phyloP scores from a whole-genome alignment of 2,113 vertebrate genomes.

The Chaetorhynchus papuensis region DNA sequence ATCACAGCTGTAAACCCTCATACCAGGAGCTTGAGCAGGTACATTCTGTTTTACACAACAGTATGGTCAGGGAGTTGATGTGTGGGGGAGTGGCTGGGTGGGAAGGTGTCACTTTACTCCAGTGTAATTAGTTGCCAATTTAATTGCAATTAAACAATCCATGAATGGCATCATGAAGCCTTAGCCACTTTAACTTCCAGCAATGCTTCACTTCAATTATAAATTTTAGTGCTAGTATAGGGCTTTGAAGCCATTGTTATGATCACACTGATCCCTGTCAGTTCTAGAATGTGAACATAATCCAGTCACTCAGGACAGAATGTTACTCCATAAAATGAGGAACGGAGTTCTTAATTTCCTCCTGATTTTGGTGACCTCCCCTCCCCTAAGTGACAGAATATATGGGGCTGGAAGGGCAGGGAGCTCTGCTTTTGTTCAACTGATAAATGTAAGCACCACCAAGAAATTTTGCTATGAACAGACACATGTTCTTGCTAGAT shows the following conservation, averaged over 20 bases:
- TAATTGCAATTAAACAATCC: neutral
- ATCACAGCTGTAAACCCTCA: conserved; percentile 73
- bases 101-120: neutral
- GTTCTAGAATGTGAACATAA: neutral
- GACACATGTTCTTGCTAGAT: neutral
- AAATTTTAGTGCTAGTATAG: neutral
- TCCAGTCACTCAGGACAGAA: neutral
- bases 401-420: fast-evolving
- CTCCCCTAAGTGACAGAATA: neutral
- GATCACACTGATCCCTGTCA: neutral
- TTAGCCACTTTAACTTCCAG: neutral
- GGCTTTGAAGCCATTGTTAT: neutral
- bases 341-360: neutral
- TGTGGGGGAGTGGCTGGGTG: neutral
- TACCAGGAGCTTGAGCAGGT: conserved; percentile 86
- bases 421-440: neutral
- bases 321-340: neutral
- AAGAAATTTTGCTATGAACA: neutral
- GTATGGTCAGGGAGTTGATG: neutral
- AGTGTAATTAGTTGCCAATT: neutral
- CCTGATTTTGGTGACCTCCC: neutral
- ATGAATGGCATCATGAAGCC: neutral
- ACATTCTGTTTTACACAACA: neutral
- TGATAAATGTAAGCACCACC: neutral
- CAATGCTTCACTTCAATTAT: neutral